Evolutionary conservation across 1,140 invertebrate genomes (phyloP).

Genomic region (Hydropsyche tenuis): DNA sequence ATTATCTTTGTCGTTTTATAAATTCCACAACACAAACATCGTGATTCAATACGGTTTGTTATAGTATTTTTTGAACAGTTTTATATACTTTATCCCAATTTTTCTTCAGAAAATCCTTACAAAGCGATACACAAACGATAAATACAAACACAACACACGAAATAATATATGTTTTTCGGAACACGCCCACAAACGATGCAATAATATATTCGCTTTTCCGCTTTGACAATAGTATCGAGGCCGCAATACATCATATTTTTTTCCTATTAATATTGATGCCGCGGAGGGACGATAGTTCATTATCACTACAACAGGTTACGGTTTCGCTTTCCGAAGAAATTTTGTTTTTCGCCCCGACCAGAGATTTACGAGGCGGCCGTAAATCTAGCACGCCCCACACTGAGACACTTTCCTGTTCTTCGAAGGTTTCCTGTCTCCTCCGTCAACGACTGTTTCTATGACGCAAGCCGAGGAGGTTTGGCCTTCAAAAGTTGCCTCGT

Average conservation of each 20-base stretch:
- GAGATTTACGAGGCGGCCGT: conserved; percentile 29
- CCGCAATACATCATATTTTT: conserved; percentile 10
- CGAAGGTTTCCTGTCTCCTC: conserved; percentile 12
- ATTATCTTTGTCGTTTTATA: too few species aligned
- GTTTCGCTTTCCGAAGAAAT: conserved; percentile 13
- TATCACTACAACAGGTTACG: conserved; percentile 26
- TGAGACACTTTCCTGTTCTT: conserved; percentile 24
- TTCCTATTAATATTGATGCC: conserved; percentile 20
- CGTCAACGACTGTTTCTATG: conserved; percentile 18
- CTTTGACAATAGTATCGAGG: conserved; percentile 3
- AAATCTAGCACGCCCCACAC: conserved; percentile 18
- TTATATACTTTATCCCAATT: too few species aligned
- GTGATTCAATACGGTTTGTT: too few species aligned
- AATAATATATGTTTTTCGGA: not conserved
- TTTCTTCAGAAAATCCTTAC: too few species aligned
- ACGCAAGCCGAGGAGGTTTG: not conserved
- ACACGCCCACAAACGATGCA: not conserved
- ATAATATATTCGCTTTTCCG: too few species aligned
- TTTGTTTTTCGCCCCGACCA: conserved; percentile 21
- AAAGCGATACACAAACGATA: too few species aligned
- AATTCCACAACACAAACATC: too few species aligned
- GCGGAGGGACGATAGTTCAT: conserved; percentile 21
- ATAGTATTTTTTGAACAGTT: too few species aligned
- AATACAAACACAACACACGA: not conserved
- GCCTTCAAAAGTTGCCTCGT: not conserved